Conservation (phyloP, 2,888 invertebrate genomes). For the Liopterus haemorrhoidalis region DNA sequence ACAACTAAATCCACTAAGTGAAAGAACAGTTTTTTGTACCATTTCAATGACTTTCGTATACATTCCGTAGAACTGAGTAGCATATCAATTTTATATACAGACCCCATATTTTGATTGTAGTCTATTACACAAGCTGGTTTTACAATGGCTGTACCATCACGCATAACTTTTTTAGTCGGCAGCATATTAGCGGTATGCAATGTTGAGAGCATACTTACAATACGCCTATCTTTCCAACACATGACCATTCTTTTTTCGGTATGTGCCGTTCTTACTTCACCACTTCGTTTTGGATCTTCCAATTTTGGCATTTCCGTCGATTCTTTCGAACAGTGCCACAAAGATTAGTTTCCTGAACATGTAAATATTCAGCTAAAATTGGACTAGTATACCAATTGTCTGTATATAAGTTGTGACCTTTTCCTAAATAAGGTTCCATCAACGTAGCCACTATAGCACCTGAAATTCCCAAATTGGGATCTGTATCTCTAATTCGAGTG, state of each 20-base stretch:
- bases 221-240: constrained; percentile 37
- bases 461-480: constrained; percentile 16
- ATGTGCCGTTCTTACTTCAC: constrained; percentile 2
- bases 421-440: constrained; percentile 21
- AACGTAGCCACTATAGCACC: constrained; percentile 23
- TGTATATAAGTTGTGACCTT: constrained; percentile 26
- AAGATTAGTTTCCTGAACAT: neutral
- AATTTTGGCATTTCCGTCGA: neutral
- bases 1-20: constrained; percentile 25
- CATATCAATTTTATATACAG: constrained; percentile 35
- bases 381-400: constrained; percentile 32
- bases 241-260: constrained; percentile 18
- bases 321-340: neutral
- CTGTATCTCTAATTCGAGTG: constrained; percentile 3
- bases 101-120: constrained; percentile 31
- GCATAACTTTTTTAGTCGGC: no score
- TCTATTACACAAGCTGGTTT: no score
- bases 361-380: constrained; percentile 3
- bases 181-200: no score
- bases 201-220: no score
- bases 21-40: constrained; percentile 31
- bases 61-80: constrained; percentile 27
- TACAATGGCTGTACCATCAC: no score
- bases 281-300: neutral
- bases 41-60: constrained; percentile 29